Evolutionary conservation across 2,888 invertebrate genomes (phyloP).

Genomic region (Drosophila borealis): DNA sequence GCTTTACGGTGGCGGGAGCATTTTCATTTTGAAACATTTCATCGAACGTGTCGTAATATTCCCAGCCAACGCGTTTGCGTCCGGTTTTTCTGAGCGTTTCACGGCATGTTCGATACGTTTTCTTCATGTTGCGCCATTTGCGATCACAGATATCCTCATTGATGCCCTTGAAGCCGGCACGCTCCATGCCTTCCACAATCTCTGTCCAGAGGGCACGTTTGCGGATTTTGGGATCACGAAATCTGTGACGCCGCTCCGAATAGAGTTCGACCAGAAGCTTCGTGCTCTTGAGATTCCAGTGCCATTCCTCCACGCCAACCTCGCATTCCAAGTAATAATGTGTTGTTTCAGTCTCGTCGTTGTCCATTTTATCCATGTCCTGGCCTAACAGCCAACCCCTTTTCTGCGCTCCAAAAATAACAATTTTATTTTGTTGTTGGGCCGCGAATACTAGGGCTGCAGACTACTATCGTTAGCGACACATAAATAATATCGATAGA

Average conservation of each 20-base stretch:
- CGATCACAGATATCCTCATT: slow-evolving; percentile 60
- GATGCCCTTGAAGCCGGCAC: slow-evolving; percentile 54
- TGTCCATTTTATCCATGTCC: slow-evolving; percentile 33
- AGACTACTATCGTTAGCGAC: neutral
- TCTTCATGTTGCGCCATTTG: slow-evolving; percentile 66
- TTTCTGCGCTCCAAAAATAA: slow-evolving; percentile 11
- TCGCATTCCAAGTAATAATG: slow-evolving; percentile 56
- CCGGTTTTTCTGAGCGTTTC: slow-evolving; percentile 48
- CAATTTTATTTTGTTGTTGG: slow-evolving; percentile 1
- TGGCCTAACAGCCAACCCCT: neutral
- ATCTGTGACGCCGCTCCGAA: slow-evolving; percentile 38
- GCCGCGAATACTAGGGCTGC: slow-evolving; percentile 7
- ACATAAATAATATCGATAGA: slow-evolving; percentile 2
- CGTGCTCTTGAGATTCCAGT: slow-evolving; percentile 56
- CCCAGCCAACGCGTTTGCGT: slow-evolving; percentile 57
- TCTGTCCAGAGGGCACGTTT: slow-evolving; percentile 55
- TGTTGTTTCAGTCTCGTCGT: slow-evolving; percentile 54
- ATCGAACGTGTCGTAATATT: slow-evolving; percentile 54
- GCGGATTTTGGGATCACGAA: slow-evolving; percentile 54
- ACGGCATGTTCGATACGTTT: slow-evolving; percentile 59
- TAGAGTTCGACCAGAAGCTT: slow-evolving; percentile 58
- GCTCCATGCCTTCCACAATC: slow-evolving; percentile 59
- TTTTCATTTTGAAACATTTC: slow-evolving; percentile 53
- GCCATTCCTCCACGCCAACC: slow-evolving; percentile 51
- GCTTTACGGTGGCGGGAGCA: neutral